Conservation (phyloP, 2,888 invertebrate genomes). For the Tricholauxania praeusta region DNA sequence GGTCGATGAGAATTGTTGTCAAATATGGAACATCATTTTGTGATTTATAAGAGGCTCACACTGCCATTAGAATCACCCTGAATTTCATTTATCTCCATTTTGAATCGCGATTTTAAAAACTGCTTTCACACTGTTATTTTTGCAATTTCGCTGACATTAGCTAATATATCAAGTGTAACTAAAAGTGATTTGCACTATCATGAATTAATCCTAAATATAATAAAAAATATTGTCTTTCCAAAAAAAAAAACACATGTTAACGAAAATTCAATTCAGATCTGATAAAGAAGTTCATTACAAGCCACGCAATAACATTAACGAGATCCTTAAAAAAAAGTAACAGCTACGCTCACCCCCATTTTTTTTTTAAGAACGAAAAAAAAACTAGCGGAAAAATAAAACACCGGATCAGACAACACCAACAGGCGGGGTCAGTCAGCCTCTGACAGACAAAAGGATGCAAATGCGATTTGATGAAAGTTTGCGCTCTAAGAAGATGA, state of each 20-base stretch:
- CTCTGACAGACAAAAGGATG: slow-evolving; percentile 34
- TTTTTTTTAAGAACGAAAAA: not conserved
- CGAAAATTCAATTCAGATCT: slow-evolving; percentile 10
- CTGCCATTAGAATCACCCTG: no score
- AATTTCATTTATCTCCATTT: no score
- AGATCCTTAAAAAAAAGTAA: slow-evolving; percentile 21
- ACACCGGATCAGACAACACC: not conserved
- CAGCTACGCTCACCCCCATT: not conserved
- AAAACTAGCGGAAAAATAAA: not conserved
- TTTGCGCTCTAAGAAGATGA: slow-evolving; percentile 33
- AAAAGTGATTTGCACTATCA: no score
- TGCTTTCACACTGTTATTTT: no score
- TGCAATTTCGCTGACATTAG: no score
- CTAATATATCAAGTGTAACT: no score
- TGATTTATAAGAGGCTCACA: no score
- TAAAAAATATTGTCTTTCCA: no score
- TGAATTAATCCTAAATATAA: no score
- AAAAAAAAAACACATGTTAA: not conserved
- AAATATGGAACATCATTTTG: no score
- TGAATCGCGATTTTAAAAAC: no score
- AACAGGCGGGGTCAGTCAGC: slow-evolving; percentile 29
- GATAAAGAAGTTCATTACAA: slow-evolving; percentile 19
- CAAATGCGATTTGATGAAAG: slow-evolving; percentile 38
- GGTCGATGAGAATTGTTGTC: no score
- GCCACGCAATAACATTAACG: slow-evolving; percentile 23